phyloP scores from a whole-genome alignment of 2,797 vertebrate genomes.

The Liasis olivaceus region DNA sequence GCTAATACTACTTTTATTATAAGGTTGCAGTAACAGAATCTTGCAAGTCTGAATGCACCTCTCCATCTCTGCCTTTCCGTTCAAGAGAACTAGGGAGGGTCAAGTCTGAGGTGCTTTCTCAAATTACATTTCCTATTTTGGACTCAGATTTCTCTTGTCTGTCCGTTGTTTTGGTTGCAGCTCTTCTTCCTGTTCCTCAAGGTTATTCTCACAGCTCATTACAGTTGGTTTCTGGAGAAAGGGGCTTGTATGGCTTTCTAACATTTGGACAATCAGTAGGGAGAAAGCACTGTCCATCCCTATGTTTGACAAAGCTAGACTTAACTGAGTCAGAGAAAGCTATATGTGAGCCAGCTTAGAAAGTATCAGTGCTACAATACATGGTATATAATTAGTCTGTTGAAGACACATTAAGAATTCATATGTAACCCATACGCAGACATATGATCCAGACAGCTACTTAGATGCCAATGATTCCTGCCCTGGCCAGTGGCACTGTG shows the following conservation, averaged over 20 bases:
- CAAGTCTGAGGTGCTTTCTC: background rate
- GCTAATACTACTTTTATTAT: background rate
- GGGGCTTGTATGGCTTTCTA: background rate
- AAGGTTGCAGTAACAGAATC: background rate
- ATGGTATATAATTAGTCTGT: background rate
- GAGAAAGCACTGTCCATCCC: background rate
- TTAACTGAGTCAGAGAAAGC: background rate
- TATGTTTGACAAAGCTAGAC: too few relatives aligned
- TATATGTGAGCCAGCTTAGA: background rate
- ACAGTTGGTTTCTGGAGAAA: background rate
- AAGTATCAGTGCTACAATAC: background rate
- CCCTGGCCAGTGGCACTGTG: background rate
- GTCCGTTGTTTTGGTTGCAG: background rate
- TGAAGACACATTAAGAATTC: background rate
- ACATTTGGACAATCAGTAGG: background rate
- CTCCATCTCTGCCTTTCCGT: background rate
- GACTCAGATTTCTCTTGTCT: background rate
- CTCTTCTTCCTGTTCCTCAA: background rate
- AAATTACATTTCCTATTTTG: background rate
- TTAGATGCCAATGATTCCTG: background rate
- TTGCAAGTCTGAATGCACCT: background rate
- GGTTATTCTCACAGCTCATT: background rate
- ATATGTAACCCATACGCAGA: background rate
- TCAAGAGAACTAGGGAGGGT: background rate
- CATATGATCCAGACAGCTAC: background rate